Conservation (phyloP, 1,140 invertebrate species). For the Aricia agestis region DNA sequence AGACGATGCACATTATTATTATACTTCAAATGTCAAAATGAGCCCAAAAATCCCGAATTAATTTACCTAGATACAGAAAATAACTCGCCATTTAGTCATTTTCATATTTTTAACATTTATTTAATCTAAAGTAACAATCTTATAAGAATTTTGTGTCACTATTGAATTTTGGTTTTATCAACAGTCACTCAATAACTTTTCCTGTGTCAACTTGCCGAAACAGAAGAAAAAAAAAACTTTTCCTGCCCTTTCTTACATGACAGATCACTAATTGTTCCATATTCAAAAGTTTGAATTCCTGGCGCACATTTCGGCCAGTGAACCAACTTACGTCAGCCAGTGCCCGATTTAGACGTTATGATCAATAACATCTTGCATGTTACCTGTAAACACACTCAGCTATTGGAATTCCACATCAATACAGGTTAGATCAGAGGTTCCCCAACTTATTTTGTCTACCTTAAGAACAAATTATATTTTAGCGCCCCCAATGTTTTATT, state of each 20-base stretch:
- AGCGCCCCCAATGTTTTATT: too few species aligned
- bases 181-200: background rate
- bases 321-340: background rate
- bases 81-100: too few species aligned
- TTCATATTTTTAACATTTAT: too few species aligned
- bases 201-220: background rate
- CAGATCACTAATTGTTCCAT: background rate
- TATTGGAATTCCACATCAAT: background rate
- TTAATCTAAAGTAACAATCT: too few species aligned
- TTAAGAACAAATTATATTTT: too few species aligned
- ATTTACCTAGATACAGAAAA: too few species aligned
- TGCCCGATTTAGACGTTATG: conserved; percentile 4
- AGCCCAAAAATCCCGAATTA: too few species aligned
- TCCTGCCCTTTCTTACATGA: background rate
- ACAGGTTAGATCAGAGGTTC: too few species aligned
- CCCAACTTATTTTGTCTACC: too few species aligned
- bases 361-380: conserved; percentile 1
- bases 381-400: background rate
- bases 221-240: background rate
- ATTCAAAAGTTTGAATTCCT: background rate
- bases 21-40: too few species aligned
- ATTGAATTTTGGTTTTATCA: background rate
- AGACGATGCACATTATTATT: too few species aligned
- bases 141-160: too few species aligned
- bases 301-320: conserved; percentile 6